Base-by-base conservation (phyloP, 1,140 invertebrate genomes). In the Hirudo medicinalis region DNA sequence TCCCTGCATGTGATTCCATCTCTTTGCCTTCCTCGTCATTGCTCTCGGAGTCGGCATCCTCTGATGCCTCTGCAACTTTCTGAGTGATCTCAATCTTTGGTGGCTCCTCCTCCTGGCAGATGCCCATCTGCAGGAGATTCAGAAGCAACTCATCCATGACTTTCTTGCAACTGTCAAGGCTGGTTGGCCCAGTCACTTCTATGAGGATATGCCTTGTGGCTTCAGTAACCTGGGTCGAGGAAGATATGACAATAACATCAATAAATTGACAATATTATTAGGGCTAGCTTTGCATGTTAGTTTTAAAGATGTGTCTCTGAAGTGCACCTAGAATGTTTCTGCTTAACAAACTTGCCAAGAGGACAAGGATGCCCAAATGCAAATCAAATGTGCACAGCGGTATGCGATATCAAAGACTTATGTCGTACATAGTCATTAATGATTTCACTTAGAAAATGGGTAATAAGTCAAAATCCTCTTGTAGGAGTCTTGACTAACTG, bases 181-280 rank as follows among this genome's bases (percentile, higher is more conserved):
- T 87, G n/a, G 81, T 76, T 22, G 86, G 83, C 73, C 89, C 89
- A 0, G 89, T 91, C 36, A 91, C 89, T 81, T 91, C 90, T 32
- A 91, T 79, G 43, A 91, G 81, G 77, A 91, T 86, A n/a, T 84
- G 78, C 74, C 84, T 87, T 27, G 87, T 90, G 5, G 84, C 82
- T 27, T 80, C 73, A 15, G 78, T 78, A 63, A 85, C 81, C 83
- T 84, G 72, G 53, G 77, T 57, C 25, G 54, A 25, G 11, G 74
- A 74, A 70, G 54, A 74, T 29, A 74, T n/a, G 71, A 60, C 71
- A 72, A 29, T 54, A 25, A 22, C 27, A 13, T 71, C 22, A 19
- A 13, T 11, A 25, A 6, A 20, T 36, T 13, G 43, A 49, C 43
- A 49, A 49, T 13, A 1, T 36, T 2, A 36, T 49, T 32, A 9